Evolutionary conservation across 2,888 invertebrate species (phyloP), one percentile per base, ranked within the genome.

Genomic region (Synanthedon andrenaeformis): DNA sequence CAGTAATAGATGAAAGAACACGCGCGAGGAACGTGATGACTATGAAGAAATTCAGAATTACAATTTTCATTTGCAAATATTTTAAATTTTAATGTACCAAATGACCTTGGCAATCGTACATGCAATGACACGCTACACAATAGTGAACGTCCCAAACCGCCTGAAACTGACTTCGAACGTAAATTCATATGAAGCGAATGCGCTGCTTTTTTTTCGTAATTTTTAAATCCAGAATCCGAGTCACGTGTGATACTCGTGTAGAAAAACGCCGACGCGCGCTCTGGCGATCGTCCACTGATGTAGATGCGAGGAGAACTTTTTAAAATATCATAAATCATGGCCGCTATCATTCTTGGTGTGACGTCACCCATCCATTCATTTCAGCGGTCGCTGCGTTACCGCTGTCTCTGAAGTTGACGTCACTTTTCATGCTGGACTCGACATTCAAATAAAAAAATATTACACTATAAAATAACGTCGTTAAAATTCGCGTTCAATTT

Each of bases 331-430:
- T 71, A 72, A 70, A 70, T 73, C 71, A 69, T 53, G 57, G 54
- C 28, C 56, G 42, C 53, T 58, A 61, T 64, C 57, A 61, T 59
- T 56, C 54, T 53, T 42, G 23, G 17, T 51, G 59, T 73, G 70
- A 72, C 71, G 76, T 75, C 69, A 70, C 57, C 51, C 53, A 55
- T 64, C 62, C 71, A 75, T 75, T 75, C 66, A 74, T 58, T 53
- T 58, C 56, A 52, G 51, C 42, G 42, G 52, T 35, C 23, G 49
- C 52, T 61, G 64, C 64, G 45, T 45, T 45, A 45, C 45, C 45
- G 45, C 45, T 45, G 45, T n/a, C 14, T 45, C 45, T 45, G 45
- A 14, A 13, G 45, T 45, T 45, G 45, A 45, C 45, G 45, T 45
- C 45, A 45, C 45, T 45, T 35, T 45, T 45, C 23, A 45, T 45